Evolutionary conservation across 2,113 vertebrate species (phyloP).

Genomic region (Synodontis membranacea): DNA sequence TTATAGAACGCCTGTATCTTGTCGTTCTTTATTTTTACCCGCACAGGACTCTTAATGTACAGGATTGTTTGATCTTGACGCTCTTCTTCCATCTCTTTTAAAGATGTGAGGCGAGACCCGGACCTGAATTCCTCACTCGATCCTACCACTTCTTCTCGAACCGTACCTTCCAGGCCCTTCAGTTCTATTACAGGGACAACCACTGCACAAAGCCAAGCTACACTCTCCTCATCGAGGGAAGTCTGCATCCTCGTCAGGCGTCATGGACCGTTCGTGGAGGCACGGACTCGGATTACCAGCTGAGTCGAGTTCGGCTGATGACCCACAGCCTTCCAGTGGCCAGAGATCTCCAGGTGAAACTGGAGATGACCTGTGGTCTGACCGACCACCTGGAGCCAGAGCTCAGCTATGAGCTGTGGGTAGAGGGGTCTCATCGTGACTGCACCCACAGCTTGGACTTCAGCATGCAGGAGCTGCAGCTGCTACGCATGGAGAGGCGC

Average conservation of each 20-base stretch:
- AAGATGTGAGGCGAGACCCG: constrained; percentile 85
- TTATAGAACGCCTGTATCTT: neutral
- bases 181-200: constrained; percentile 83
- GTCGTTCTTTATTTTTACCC: neutral
- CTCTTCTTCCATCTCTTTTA: neutral
- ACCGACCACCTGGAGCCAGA: constrained; percentile 72
- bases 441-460: constrained; percentile 80
- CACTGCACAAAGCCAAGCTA: constrained; percentile 81
- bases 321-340: constrained; percentile 71
- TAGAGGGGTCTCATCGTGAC: constrained; percentile 74
- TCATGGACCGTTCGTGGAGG: constrained; percentile 86
- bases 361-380: constrained; percentile 73
- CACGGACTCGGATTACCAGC: constrained; percentile 81
- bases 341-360: constrained; percentile 69
- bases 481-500: constrained; percentile 83
- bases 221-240: constrained; percentile 78
- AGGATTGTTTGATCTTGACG: neutral
- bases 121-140: constrained; percentile 84
- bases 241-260: constrained; percentile 80
- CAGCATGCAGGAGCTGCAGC: constrained; percentile 85
- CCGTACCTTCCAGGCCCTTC: constrained; percentile 82
- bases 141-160: constrained; percentile 84
- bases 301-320: constrained; percentile 76
- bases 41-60: neutral
- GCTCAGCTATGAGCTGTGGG: constrained; percentile 76